Conservation (phyloP, 1,140 invertebrate genomes). For the Psix sp. region DNA sequence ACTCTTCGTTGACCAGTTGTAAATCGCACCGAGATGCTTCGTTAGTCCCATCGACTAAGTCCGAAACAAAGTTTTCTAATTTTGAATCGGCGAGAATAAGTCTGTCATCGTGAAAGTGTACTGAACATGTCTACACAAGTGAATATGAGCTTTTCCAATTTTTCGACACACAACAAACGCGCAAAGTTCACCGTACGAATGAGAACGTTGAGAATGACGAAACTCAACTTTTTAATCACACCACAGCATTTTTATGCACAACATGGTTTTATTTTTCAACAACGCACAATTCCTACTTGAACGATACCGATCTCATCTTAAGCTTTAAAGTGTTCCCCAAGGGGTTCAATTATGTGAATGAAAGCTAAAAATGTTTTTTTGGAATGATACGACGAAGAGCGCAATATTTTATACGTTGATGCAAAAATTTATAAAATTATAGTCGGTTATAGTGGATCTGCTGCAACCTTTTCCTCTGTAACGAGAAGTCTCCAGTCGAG, state of each 20-base stretch:
- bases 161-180: not conserved
- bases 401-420: slow-evolving; percentile 54
- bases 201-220: not conserved
- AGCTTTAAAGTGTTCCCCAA: slow-evolving; percentile 32
- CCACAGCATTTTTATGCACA: slow-evolving; percentile 54
- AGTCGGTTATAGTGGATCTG: slow-evolving; percentile 56
- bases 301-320: slow-evolving; percentile 49
- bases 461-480: slow-evolving; percentile 29
- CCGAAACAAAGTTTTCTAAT: no score
- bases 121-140: no score
- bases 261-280: slow-evolving; percentile 54
- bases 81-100: no score
- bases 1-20: no score
- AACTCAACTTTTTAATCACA: slow-evolving; percentile 29
- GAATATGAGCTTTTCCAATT: no score
- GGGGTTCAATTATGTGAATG: not conserved
- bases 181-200: not conserved
- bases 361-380: slow-evolving; percentile 20
- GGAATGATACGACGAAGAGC: slow-evolving; percentile 18
- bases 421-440: slow-evolving; percentile 53
- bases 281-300: slow-evolving; percentile 56
- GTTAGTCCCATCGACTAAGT: no score
- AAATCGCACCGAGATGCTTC: no score
- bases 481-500: not conserved
- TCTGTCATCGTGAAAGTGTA: no score